These are phyloP conservation scores for Vesta saturnalis DNA, from an alignment of 2,888 invertebrate genomes.

Conservation along the genomic window DNA sequence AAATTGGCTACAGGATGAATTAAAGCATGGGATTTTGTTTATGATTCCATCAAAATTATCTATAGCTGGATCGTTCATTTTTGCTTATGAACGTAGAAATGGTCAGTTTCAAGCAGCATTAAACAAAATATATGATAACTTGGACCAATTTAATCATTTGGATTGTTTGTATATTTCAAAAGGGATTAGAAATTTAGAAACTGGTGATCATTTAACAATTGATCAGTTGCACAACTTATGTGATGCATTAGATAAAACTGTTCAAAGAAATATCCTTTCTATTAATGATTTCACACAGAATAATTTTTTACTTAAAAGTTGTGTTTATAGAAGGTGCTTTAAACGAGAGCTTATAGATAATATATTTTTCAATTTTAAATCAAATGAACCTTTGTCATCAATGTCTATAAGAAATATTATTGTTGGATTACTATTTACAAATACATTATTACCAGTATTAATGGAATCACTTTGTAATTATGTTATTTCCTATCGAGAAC, in stretches of 20 bases:
- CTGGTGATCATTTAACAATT: slow-evolving; percentile 29
- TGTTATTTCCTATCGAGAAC: slow-evolving; percentile 58
- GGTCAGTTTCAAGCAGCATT: slow-evolving; percentile 57
- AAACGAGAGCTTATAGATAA: slow-evolving; percentile 56
- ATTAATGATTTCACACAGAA: slow-evolving; percentile 29
- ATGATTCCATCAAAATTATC: slow-evolving; percentile 61
- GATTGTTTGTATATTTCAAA: slow-evolving; percentile 63
- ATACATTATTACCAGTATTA: slow-evolving; percentile 61
- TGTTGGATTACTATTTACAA: slow-evolving; percentile 59
- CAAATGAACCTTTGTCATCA: slow-evolving; percentile 59
- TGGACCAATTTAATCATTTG: slow-evolving; percentile 57
- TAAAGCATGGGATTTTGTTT: slow-evolving; percentile 55
- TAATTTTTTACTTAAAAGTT: slow-evolving; percentile 50
- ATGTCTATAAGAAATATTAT: slow-evolving; percentile 62
- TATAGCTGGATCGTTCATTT: slow-evolving; percentile 60
- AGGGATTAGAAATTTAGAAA: too few species aligned
- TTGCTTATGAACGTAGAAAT: slow-evolving; percentile 60
- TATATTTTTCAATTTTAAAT: slow-evolving; percentile 57
- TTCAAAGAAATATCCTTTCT: slow-evolving; percentile 52
- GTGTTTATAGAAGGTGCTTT: slow-evolving; percentile 52
- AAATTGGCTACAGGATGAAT: slow-evolving; percentile 56
- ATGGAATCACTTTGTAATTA: slow-evolving; percentile 64
- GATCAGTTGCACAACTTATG: slow-evolving; percentile 28
- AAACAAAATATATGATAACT: slow-evolving; percentile 58
- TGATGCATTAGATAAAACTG: slow-evolving; percentile 54